Conservation (phyloP, 2,888 invertebrate genomes). For the Tetanocera ferruginea region DNA sequence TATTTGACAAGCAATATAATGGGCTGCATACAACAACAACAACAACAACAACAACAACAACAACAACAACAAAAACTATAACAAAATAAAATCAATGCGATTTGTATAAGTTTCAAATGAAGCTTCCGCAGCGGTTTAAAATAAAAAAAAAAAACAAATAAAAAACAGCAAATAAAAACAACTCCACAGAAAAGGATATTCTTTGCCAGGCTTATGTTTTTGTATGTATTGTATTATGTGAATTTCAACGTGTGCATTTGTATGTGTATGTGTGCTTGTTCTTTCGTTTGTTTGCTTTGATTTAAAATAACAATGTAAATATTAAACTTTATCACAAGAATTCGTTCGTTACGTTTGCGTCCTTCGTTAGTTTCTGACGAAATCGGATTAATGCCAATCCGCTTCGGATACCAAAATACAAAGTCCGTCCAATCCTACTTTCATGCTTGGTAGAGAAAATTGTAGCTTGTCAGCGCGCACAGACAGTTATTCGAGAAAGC, state of each 20-base stretch:
- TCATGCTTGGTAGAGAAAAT: not conserved
- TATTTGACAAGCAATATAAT: too few relatives aligned
- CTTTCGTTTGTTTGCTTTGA: constrained; percentile 11
- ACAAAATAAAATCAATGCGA: constrained; percentile 5
- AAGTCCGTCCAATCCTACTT: not conserved
- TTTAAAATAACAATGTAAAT: constrained; percentile 25
- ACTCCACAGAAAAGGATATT: not conserved
- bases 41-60: not conserved
- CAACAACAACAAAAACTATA: not conserved
- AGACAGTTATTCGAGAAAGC: too few relatives aligned
- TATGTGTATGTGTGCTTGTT: not conserved
- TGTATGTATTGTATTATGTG: too few relatives aligned
- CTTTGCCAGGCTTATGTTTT: too few relatives aligned
- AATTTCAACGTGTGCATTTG: not conserved
- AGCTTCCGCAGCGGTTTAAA: constrained; percentile 10
- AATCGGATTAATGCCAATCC: constrained; percentile 21
- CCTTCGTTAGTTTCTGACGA: not conserved
- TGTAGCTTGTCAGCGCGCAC: too few relatives aligned
- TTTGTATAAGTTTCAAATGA: constrained; percentile 18
- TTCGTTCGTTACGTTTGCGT: not conserved
- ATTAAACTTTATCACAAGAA: constrained; percentile 4
- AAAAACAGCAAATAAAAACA: not conserved
- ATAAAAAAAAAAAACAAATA: too few relatives aligned
- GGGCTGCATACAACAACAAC: not conserved
- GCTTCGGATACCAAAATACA: not conserved